Evolutionary conservation across 2,113 vertebrate species (phyloP).

Genomic region (Corydoras sp.): DNA sequence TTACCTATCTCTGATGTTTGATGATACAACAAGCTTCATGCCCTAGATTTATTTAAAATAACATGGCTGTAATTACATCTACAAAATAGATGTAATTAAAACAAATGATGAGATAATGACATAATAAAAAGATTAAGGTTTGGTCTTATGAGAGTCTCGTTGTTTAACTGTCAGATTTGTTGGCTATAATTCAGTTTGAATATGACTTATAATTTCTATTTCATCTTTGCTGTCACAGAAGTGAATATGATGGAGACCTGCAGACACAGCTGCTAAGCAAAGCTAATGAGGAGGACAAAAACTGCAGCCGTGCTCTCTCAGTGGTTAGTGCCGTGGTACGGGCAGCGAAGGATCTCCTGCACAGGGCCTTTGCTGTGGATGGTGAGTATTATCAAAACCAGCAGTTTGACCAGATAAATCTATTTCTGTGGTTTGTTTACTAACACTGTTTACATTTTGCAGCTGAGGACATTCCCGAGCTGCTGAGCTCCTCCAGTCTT

Average conservation of each 20-base stretch:
- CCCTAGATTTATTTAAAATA: no score
- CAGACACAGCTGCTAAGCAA: slow-evolving; percentile 95
- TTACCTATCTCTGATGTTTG: no score
- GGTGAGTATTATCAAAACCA: slow-evolving; percentile 65
- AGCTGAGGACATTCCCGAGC: slow-evolving; percentile 97
- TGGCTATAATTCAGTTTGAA: no score
- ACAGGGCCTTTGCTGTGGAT: slow-evolving; percentile 93
- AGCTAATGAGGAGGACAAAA: slow-evolving; percentile 98
- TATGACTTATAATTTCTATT: no score
- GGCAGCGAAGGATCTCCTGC: slow-evolving; percentile 91
- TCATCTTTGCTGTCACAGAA: slow-evolving; percentile 63
- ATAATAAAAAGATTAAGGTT: no score
- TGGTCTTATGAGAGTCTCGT: no score
- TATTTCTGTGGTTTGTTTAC: slow-evolving; percentile 6
- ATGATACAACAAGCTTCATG: no score
- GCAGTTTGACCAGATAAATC: not conserved
- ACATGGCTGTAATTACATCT: no score
- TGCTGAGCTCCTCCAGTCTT: slow-evolving; percentile 94
- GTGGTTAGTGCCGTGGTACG: slow-evolving; percentile 93
- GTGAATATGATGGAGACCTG: slow-evolving; percentile 94
- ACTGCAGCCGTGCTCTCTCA: slow-evolving; percentile 90
- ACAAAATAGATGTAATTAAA: no score
- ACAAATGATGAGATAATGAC: no score
- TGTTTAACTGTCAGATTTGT: no score
- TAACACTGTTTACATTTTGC: slow-evolving; percentile 42